Evolutionary conservation across 2,797 vertebrate species (phyloP).

Genomic region (Eulemur coronatus): DNA sequence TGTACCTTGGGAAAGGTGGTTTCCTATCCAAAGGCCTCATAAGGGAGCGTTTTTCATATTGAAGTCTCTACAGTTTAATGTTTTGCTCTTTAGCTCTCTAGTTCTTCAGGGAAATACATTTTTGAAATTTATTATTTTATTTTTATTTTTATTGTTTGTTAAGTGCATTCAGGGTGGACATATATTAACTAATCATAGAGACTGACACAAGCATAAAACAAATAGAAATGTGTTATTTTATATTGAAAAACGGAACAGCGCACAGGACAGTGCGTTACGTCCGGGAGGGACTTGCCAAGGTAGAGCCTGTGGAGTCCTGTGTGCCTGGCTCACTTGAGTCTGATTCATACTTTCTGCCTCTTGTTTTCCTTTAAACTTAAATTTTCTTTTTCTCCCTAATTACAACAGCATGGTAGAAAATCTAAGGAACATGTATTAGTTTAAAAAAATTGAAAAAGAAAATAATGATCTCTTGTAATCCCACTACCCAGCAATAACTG

Average conservation of each 20-base stretch:
- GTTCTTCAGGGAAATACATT: neutral
- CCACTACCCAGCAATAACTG: conserved; percentile 24
- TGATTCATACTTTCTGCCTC: neutral
- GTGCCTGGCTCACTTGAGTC: neutral
- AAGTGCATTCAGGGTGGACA: neutral
- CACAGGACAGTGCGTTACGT: neutral
- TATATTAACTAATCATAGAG: neutral
- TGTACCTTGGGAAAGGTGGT: neutral
- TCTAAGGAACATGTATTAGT: conserved; percentile 19
- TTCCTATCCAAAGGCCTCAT: neutral
- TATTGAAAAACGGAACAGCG: neutral
- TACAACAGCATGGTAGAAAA: neutral
- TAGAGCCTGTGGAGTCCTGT: neutral
- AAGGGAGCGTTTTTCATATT: neutral
- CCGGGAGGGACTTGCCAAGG: neutral
- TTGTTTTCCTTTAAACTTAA: neutral
- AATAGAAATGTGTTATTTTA: neutral
- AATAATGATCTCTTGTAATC: neutral
- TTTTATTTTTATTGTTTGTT: conserved; percentile 21
- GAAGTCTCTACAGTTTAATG: neutral
- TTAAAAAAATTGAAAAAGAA: neutral
- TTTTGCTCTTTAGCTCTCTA: neutral
- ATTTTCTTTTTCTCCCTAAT: neutral
- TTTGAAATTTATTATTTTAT: conserved; percentile 9
- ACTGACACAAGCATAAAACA: neutral